Evolutionary conservation across 2,113 vertebrate genomes (phyloP), one percentile per base, ranked within the genome.

Genomic region (Callospermophilus lateralis): DNA sequence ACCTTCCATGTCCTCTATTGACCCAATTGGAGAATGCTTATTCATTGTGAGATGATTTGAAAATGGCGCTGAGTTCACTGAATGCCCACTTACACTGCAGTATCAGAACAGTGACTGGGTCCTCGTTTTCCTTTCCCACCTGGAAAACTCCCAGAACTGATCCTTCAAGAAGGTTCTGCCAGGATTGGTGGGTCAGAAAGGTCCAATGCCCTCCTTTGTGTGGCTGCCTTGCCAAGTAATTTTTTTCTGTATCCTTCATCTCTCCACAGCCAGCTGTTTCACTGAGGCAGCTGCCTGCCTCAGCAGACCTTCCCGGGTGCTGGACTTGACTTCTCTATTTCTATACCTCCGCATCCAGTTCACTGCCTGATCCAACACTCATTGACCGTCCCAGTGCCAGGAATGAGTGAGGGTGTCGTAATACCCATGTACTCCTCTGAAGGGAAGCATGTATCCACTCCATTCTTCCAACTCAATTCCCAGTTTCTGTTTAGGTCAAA

Each of bases 41-140:
- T 74, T 96, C 58, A 19, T 70, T 70, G 11, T 76, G 58, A 95
- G 72, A 77, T 88, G 6, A 93, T 65, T 51, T 77, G 34, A 80
- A 93, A 80, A 84, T 12, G 85, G 73, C 73, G 4, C 11, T 91
- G 32, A 58, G 74, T 12, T 51, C 68, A 26, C 24, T 51, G 37
- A 84, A 67, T 58, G 8, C 8, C 48, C 30, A 42, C 19, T 22
- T 72, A 15, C n/a, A 51, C 22, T 92, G 48, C 32, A 10, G 34
- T 22, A n/a, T 88, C 77, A 30, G 10, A 30, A 55, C 10, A 34
- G 37, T 37, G 61, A 67, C 28, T 26, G 4, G 48, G 12, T 32
- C 78, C 26, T 9, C 55, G 13, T 1, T 53, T 37, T 32, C 11
- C 65, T 42, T 78, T 96, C 6, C 80, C 24, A 51, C 3, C 39